These are phyloP conservation scores for Enhydra lutris DNA, from an alignment of 2,113 vertebrate species.

Conservation along the genomic window DNA sequence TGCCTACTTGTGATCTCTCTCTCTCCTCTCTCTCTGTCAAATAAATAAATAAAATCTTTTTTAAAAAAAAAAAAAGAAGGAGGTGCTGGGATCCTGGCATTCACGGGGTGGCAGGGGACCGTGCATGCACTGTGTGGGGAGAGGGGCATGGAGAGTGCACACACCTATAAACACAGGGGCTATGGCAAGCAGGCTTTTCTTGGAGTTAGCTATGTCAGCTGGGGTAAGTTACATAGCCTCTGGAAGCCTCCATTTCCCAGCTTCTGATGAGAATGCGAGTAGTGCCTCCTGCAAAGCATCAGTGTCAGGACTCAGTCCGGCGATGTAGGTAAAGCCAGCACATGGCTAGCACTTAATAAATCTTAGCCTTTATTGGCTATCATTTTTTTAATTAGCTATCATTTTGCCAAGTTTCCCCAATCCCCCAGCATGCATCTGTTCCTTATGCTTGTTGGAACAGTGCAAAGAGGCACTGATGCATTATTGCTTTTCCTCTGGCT, in stretches of 20 bases:
- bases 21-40: too few relatives aligned
- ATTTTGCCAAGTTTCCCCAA: background rate
- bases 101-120: background rate
- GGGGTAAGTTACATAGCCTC: background rate
- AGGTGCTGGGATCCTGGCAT: too few relatives aligned
- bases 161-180: accelerated
- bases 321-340: background rate
- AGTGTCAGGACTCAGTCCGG: background rate
- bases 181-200: background rate
- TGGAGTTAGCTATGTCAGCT: background rate
- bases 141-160: background rate
- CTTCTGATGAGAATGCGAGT: background rate
- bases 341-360: background rate
- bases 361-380: background rate
- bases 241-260: background rate
- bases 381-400: background rate
- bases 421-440: background rate
- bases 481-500: background rate
- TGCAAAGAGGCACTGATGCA: background rate
- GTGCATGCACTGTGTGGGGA: background rate
- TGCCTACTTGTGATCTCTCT: too few relatives aligned
- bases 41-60: too few relatives aligned
- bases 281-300: background rate
- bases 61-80: background rate
- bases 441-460: background rate